phyloP scores from a whole-genome alignment of 2,113 vertebrate genomes.

The Falcunculus frontatus region DNA sequence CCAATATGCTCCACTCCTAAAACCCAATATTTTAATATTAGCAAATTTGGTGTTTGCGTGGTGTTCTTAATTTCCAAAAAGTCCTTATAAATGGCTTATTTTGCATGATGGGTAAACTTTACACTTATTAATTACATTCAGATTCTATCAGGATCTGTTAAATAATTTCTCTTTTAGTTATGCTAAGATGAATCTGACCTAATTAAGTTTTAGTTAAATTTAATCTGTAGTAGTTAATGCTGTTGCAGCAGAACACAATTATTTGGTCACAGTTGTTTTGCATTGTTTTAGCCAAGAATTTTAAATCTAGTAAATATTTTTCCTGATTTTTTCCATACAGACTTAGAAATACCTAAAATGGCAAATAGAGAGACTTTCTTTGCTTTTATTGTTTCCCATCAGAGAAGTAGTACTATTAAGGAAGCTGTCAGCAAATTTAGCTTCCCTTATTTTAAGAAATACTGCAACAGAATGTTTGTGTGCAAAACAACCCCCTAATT shows the following conservation, averaged over 20 bases:
- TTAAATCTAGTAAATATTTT: neutral
- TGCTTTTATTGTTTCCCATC: slow-evolving; percentile 3
- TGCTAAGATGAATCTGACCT: neutral
- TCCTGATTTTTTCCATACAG: neutral
- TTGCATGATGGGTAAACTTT: neutral
- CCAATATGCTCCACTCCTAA: neutral
- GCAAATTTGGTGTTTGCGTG: neutral
- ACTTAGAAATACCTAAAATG: neutral
- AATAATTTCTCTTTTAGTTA: slow-evolving; percentile 29
- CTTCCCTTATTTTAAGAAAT: neutral
- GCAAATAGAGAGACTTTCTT: neutral
- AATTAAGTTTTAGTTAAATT: slow-evolving; percentile 35
- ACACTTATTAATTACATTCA: slow-evolving; percentile 4
- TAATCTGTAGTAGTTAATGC: slow-evolving; percentile 7
- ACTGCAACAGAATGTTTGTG: neutral
- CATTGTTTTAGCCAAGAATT: neutral
- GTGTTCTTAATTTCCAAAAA: neutral
- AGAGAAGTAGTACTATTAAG: neutral
- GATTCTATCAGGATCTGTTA: slow-evolving; percentile 4
- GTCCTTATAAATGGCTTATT: neutral
- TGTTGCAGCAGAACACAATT: neutral
- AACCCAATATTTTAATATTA: neutral
- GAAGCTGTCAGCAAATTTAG: neutral
- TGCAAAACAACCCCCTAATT: neutral
- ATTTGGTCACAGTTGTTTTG: neutral